Evolutionary conservation across 2,113 vertebrate species (phyloP), one percentile per base, ranked within the genome.

Genomic region (Brachyhypopomus occidentalis): DNA sequence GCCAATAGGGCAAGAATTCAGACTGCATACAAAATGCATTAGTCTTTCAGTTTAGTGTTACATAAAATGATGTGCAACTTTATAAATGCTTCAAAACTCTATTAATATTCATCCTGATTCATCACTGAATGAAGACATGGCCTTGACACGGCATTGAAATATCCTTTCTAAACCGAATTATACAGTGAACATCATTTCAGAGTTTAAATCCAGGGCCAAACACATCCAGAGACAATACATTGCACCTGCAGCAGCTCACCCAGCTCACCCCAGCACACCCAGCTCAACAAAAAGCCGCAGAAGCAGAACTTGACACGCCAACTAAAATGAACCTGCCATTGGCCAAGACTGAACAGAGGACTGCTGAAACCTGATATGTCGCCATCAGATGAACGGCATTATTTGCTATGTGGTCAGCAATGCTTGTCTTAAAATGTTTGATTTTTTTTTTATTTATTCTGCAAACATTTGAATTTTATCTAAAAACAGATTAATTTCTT

Each of bases 21-120:
- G 59, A 81, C 23, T 58, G 22, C 77, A 72, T 58, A 30, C 77
- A 72, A 71, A 36, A 79, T 27, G 55, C 17, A 23, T 48, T 6
- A 25, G 38, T 19, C n/a, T n/a, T 25, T 38, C 19, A 72, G 27
- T 30, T n/a, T 77, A 52, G 77, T 34, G 59, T 48, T 64, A 48
- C 75, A 67, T 67, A 56, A 74, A 75, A 60, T 73, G 25, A 84
- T 72, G 34, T 67, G 83, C 27, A 59, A 17, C 5, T 27, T 36
- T 52, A 78, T 52, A 71, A 75, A 79, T 70, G 55, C 60, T 25
- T 55, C 16, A 20, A 22, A 71, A 52, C 27, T 17, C 72, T 38
- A 78, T 34, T 73, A 81, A 77, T 38, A 36, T 45, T 17, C 16
- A 59, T 64, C 62, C 41, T 22, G 60, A 9, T 45, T 45, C 16